Conservation (phyloP, 2,797 vertebrate species). For the Mustela erminea region DNA sequence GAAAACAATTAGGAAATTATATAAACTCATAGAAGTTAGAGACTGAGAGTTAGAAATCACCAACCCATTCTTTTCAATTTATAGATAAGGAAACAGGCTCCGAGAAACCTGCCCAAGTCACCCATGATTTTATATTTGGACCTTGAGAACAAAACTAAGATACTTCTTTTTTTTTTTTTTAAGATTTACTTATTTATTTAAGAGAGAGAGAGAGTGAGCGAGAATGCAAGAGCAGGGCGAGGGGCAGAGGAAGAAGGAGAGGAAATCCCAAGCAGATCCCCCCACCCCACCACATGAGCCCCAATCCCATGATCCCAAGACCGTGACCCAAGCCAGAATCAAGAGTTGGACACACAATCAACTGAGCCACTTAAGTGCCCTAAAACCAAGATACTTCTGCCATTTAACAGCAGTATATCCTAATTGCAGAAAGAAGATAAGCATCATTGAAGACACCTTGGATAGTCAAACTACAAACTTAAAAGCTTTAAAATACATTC, state of each 20-base stretch:
- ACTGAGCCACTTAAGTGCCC: neutral
- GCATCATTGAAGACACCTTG: neutral
- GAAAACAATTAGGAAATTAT: constrained; percentile 36
- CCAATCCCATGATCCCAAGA: neutral
- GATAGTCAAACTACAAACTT: constrained; percentile 25
- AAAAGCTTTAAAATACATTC: constrained; percentile 39
- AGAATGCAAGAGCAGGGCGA: neutral
- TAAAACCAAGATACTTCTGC: neutral
- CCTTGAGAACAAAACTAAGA: constrained; percentile 4
- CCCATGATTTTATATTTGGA: neutral
- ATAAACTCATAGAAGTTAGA: neutral
- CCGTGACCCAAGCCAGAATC: neutral
- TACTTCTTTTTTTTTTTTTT: neutral
- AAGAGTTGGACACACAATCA: neutral
- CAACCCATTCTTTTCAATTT: neutral
- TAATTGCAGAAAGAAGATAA: neutral
- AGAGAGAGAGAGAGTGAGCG: neutral
- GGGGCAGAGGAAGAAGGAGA: neutral
- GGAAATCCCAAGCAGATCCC: neutral
- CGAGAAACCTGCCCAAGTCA: neutral
- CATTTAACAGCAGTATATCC: neutral
- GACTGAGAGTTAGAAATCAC: constrained; percentile 28
- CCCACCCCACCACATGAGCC: neutral
- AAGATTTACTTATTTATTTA: neutral
- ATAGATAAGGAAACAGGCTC: constrained; percentile 30